phyloP scores from a whole-genome alignment of 2,113 vertebrate species.

The Colinus virginianus region DNA sequence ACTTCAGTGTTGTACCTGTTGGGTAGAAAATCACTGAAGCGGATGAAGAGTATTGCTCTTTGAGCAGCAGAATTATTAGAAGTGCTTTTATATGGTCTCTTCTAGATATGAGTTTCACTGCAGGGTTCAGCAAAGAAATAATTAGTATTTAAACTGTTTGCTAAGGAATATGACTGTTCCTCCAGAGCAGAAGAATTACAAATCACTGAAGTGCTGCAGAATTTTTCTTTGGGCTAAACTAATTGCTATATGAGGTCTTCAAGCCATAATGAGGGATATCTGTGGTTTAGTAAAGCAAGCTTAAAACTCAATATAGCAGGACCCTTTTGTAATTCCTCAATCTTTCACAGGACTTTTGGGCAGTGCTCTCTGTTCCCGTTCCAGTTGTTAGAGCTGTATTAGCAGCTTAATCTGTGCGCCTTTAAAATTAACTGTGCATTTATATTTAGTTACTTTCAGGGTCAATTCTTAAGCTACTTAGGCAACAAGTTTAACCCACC shows the following conservation, averaged over 20 bases:
- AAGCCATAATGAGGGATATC: not conserved
- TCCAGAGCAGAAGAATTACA: constrained; percentile 32
- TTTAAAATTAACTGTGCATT: constrained; percentile 38
- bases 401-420: not conserved
- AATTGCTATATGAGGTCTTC: constrained; percentile 7
- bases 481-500: not conserved
- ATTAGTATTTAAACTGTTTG: constrained; percentile 65
- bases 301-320: not conserved
- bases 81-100: constrained; percentile 23
- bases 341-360: not conserved
- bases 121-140: constrained; percentile 50
- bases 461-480: constrained; percentile 25
- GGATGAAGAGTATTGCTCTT: constrained; percentile 46
- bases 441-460: constrained; percentile 18
- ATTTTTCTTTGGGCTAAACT: constrained; percentile 43
- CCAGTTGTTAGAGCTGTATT: constrained; percentile 4
- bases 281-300: not conserved
- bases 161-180: not conserved
- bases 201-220: constrained; percentile 9
- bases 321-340: not conserved
- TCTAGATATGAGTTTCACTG: constrained; percentile 34
- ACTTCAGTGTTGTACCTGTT: constrained; percentile 61
- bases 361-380: constrained; percentile 7
- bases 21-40: constrained; percentile 55
- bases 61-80: constrained; percentile 67